Evolutionary conservation across 2,888 invertebrate species (phyloP).

Genomic region (Tetanocera ferruginea): DNA sequence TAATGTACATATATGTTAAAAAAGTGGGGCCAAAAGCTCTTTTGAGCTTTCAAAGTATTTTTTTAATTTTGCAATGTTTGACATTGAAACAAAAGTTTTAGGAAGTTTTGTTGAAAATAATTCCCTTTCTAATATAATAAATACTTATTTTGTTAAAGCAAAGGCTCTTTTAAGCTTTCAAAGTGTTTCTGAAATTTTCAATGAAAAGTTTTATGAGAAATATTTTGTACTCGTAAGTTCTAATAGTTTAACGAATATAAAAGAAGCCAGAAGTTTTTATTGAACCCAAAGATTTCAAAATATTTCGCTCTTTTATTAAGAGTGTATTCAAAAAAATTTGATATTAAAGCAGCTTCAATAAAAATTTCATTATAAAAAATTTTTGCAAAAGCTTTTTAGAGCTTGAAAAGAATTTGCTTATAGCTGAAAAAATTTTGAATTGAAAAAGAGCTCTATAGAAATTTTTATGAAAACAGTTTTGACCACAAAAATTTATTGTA

Average conservation of each 20-base stretch:
- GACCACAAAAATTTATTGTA: neutral
- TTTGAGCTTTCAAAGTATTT: slow-evolving; percentile 10
- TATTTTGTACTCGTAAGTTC: too few relatives aligned
- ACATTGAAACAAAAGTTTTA: neutral
- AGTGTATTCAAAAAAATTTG: too few relatives aligned
- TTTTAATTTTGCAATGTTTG: neutral
- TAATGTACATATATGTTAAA: too few relatives aligned
- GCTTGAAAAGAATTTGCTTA: too few relatives aligned
- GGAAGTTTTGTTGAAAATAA: slow-evolving; percentile 10
- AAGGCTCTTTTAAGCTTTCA: neutral
- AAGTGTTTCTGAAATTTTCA: neutral
- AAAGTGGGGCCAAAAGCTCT: too few relatives aligned
- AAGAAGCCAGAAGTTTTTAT: neutral
- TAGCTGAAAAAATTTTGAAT: too few relatives aligned
- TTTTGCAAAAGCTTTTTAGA: too few relatives aligned
- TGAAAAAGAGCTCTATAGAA: too few relatives aligned
- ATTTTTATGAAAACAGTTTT: neutral
- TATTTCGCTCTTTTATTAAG: too few relatives aligned
- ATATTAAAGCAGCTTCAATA: too few relatives aligned
- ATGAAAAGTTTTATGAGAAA: neutral
- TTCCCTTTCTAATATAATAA: neutral
- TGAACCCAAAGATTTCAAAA: neutral
- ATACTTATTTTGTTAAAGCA: too few relatives aligned
- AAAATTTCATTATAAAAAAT: too few relatives aligned
- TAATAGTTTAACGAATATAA: neutral